Percentiles rank a stretch among this genome's conserved stretches.
phyloP scores from a whole-genome alignment of 2,113 vertebrate genomes.

The Euleptes europaea region DNA sequence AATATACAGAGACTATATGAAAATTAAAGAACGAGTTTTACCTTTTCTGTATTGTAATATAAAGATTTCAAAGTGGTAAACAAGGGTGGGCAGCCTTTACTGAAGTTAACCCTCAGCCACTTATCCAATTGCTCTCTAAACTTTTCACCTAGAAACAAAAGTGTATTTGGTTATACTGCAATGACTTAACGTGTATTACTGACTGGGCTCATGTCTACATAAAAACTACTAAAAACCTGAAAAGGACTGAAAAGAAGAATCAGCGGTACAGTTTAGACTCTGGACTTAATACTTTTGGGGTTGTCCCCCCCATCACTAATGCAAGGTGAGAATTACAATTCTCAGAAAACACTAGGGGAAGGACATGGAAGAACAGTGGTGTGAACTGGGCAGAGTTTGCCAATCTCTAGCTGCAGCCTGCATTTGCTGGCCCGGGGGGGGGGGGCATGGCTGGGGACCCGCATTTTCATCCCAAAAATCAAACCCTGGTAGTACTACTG shows the following conservation, averaged over 20 bases:
- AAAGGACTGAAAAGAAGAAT: neutral
- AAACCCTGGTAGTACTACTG: too few relatives aligned
- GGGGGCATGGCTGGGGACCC: too few relatives aligned
- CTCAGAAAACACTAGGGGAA: too few relatives aligned
- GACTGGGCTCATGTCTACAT: slow-evolving; percentile 29
- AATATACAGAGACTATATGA: slow-evolving; percentile 47
- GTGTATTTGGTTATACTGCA: slow-evolving; percentile 68
- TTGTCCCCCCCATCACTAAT: too few relatives aligned
- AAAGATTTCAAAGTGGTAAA: slow-evolving; percentile 85
- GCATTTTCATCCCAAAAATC: too few relatives aligned
- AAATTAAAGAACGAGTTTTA: slow-evolving; percentile 74
- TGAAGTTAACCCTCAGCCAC: slow-evolving; percentile 81
- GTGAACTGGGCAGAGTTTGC: too few relatives aligned
- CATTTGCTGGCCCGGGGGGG: too few relatives aligned
- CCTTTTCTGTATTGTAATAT: slow-evolving; percentile 82
- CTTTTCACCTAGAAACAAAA: slow-evolving; percentile 80
- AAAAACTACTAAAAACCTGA: slow-evolving; percentile 34
- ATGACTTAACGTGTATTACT: slow-evolving; percentile 51
- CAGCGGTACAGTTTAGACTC: neutral
- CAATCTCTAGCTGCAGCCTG: too few relatives aligned
- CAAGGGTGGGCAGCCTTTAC: slow-evolving; percentile 81
- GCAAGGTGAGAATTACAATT: too few relatives aligned
- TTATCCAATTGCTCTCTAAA: slow-evolving; percentile 82
- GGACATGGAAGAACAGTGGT: too few relatives aligned
- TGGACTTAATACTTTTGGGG: too few relatives aligned